A percentile compares a stretch with the other conserved stretches of the same genome.
Evolutionary conservation across 2,888 invertebrate species (phyloP).

Genomic region (Stenodera caucasica): DNA sequence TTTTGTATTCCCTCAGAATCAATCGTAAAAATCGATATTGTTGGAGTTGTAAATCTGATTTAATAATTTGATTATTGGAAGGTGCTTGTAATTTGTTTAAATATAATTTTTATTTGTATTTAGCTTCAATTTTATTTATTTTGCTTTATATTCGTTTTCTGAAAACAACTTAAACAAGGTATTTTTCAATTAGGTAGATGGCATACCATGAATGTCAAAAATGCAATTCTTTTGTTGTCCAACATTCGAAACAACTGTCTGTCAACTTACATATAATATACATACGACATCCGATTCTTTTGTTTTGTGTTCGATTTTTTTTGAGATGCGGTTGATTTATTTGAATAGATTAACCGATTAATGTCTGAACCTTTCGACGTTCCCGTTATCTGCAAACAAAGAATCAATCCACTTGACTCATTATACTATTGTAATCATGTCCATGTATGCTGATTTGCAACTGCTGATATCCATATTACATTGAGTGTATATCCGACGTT

Average conservation of each 20-base stretch:
- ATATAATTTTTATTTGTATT: neutral
- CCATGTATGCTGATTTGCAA: conserved; percentile 50
- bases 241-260: conserved; percentile 38
- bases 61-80: neutral
- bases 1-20: too few species aligned
- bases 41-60: too few species aligned
- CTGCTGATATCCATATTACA: conserved; percentile 47
- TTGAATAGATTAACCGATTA: conserved; percentile 53
- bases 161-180: conserved; percentile 16
- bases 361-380: conserved; percentile 49
- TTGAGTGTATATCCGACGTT: conserved; percentile 13
- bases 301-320: conserved; percentile 23
- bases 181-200: conserved; percentile 27
- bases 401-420: conserved; percentile 53
- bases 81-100: neutral
- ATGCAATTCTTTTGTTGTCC: conserved; percentile 36
- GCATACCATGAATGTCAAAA: conserved; percentile 29
- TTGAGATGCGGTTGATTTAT: conserved; percentile 50
- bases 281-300: conserved; percentile 40
- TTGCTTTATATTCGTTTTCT: neutral
- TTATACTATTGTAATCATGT: conserved; percentile 52
- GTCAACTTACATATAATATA: conserved; percentile 32
- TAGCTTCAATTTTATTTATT: neutral
- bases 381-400: conserved; percentile 48
- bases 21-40: too few species aligned